These are phyloP conservation scores for Tetragonisca angustula DNA, from an alignment of 2,888 invertebrate genomes.

Conservation along the genomic window DNA sequence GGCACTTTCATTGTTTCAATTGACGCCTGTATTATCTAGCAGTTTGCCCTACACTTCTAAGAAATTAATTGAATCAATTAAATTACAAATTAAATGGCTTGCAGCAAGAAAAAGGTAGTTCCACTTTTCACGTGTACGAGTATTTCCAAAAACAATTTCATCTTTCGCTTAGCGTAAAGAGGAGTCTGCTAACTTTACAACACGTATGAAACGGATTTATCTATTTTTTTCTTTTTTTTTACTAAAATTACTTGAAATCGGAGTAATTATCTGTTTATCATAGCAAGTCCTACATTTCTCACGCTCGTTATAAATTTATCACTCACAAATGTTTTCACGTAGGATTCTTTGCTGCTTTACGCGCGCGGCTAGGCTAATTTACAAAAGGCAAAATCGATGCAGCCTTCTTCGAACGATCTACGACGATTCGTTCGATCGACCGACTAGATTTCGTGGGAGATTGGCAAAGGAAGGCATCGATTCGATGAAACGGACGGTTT, in stretches of 20 bases:
- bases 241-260: too few relatives aligned
- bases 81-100: too few relatives aligned
- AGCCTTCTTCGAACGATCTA: neutral
- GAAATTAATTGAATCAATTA: neutral
- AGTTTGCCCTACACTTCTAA: neutral
- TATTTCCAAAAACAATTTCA: too few relatives aligned
- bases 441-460: conserved; percentile 45
- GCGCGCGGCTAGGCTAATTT: neutral
- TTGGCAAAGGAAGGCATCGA: conserved; percentile 46
- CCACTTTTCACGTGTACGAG: too few relatives aligned
- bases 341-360: neutral
- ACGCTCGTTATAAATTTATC: neutral
- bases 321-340: neutral
- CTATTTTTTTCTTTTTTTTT: too few relatives aligned
- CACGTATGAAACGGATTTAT: too few relatives aligned
- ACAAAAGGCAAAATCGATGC: too few relatives aligned
- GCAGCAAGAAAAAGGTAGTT: too few relatives aligned
- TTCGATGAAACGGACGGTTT: conserved; percentile 42
- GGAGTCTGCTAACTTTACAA: too few relatives aligned
- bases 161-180: too few relatives aligned
- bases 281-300: neutral
- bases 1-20: neutral
- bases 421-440: conserved; percentile 44
- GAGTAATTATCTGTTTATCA: too few relatives aligned
- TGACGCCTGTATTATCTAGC: neutral